Conservation (phyloP, 2,888 invertebrate species). For the Chydorus sphaericus region DNA sequence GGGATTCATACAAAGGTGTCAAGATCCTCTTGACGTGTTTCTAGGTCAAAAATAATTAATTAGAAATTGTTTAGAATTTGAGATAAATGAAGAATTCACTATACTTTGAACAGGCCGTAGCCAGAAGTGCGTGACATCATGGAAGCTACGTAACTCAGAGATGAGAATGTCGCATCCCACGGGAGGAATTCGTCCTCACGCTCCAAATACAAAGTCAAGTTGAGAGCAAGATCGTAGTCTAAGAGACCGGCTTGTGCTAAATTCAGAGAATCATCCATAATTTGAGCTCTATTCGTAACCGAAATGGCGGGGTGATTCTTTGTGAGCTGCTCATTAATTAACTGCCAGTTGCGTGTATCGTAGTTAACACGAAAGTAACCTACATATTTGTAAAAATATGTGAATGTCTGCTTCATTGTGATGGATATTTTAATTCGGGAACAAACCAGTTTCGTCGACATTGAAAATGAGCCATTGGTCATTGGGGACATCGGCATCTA, state of each 20-base stretch:
- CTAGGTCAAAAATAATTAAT: slow-evolving; percentile 24
- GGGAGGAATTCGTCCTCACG: slow-evolving; percentile 73
- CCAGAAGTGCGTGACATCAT: slow-evolving; percentile 59
- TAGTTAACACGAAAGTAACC: slow-evolving; percentile 10
- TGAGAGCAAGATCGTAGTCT: slow-evolving; percentile 54
- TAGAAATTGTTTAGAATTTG: neutral
- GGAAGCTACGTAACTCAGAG: slow-evolving; percentile 57
- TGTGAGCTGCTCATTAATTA: slow-evolving; percentile 48
- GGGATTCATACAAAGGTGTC: slow-evolving; percentile 46
- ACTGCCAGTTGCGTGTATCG: slow-evolving; percentile 31
- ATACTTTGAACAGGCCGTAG: slow-evolving; percentile 53
- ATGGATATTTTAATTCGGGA: neutral
- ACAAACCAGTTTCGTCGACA: slow-evolving; percentile 22
- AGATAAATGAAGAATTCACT: slow-evolving; percentile 25
- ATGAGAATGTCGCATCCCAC: slow-evolving; percentile 67
- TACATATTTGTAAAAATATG: neutral
- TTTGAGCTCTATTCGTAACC: slow-evolving; percentile 66
- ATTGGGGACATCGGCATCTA: neutral
- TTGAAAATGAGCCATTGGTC: slow-evolving; percentile 24
- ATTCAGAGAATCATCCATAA: slow-evolving; percentile 74
- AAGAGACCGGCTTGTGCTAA: slow-evolving; percentile 58
- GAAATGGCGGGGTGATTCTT: slow-evolving; percentile 47
- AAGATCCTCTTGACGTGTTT: slow-evolving; percentile 50
- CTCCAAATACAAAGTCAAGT: slow-evolving; percentile 60
- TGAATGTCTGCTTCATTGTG: too few species aligned